Evolutionary conservation across 2,113 vertebrate genomes (phyloP), one percentile per base, ranked within the genome.

Genomic region (Nothoprocta pentlandii): DNA sequence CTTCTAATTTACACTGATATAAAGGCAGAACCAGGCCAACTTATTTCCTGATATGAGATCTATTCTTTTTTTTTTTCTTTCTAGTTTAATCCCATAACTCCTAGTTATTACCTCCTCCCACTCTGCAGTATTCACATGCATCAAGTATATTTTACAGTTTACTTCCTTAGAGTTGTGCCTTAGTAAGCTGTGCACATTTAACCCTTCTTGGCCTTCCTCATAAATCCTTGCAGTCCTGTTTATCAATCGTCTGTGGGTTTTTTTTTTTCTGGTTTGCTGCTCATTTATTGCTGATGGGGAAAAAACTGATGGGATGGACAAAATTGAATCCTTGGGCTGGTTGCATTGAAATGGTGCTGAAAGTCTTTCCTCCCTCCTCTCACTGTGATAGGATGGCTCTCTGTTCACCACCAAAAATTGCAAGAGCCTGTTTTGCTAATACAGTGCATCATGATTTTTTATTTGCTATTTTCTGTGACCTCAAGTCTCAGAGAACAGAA

Each of bases 381-480:
- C 46, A 2, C 13, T 36, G 10, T 53, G 19, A 39, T 36, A 51
- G 46, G 90, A 44, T 80, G 44, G 10, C 14, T 12, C 54, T 84
- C 25, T 84, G 15, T 62, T 93, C 41, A 44, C 25, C 39, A 75
- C 22, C 8, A 20, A 51, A 64, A 93, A 80, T 9, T 70, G 19
- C 0, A 1, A 67, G 19, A 84, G 13, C 39, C 36, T 58, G 4
- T 95, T 90, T 81, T 89, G 36, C 49, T 90, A 87, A 84, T 79
- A 66, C 19, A 85, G 36, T 34, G 47, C 47, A 39, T 71, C 12
- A 39, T 49, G 21, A 51, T 54, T 90, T 69, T 74, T 82, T 71
- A 90, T 90, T 90, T 90, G 30, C 23, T 90, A 32, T 88, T 94
- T 71, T 87, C 86, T 89, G 49, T 79, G 85, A 80, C 73, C 69